phyloP scores from a whole-genome alignment of 1,140 invertebrate genomes.

The Hypsibius dujardini region DNA sequence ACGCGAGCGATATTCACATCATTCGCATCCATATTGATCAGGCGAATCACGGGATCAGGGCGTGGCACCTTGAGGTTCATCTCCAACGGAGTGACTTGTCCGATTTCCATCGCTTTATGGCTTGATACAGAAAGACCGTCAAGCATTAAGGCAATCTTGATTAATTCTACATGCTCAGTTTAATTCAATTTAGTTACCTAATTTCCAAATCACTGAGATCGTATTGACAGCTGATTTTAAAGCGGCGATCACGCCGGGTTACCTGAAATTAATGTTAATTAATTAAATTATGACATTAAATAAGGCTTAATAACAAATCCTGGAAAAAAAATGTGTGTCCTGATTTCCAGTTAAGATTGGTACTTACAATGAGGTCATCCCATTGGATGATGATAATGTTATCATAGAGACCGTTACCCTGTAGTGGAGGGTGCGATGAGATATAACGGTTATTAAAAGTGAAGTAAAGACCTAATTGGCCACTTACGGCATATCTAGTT shows the following conservation, averaged over 20 bases:
- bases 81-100: background rate
- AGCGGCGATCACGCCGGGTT: background rate
- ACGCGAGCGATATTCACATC: background rate
- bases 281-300: too few species aligned
- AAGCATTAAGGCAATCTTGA: background rate
- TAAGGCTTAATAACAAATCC: background rate
- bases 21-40: conserved; percentile 6
- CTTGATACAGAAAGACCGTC: background rate
- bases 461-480: background rate
- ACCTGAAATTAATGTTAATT: background rate
- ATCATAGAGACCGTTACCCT: conserved; percentile 10
- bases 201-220: conserved; percentile 5
- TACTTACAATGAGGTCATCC: conserved; percentile 16
- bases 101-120: conserved; percentile 6
- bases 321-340: background rate
- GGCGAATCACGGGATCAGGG: conserved; percentile 1
- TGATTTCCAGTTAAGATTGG: background rate
- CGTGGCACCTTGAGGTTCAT: conserved; percentile 4
- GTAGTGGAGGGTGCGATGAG: background rate
- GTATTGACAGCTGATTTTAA: conserved; percentile 10
- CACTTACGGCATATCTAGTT: background rate
- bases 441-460: background rate
- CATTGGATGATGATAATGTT: conserved; percentile 15
- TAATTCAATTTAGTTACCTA: background rate
- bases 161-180: conserved; percentile 1